Conservation (phyloP, 2,888 invertebrate species). For the Nemapogon koenigi region DNA sequence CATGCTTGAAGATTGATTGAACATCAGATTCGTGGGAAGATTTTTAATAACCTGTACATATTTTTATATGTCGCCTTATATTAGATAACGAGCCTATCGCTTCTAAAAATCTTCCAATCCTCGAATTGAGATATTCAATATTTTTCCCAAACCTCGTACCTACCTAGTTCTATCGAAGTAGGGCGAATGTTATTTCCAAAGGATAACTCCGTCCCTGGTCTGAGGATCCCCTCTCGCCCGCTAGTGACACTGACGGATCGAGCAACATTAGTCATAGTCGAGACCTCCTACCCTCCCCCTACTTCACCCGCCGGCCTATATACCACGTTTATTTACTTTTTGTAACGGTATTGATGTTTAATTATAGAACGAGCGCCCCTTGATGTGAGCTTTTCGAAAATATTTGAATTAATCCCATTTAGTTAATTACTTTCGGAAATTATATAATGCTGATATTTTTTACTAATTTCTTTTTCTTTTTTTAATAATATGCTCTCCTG, state of each 20-base stretch:
- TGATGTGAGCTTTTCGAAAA: conserved; percentile 30
- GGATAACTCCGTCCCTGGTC: conserved; percentile 54
- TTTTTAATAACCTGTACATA: too few species aligned
- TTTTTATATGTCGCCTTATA: not conserved
- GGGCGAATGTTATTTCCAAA: conserved; percentile 56
- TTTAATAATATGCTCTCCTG: too few species aligned
- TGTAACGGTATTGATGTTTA: conserved; percentile 65
- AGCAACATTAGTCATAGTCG: conserved; percentile 73
- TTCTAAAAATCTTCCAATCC: too few species aligned
- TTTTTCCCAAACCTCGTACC: conserved; percentile 1
- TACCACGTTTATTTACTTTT: conserved; percentile 58
- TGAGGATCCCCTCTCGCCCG: conserved; percentile 46
- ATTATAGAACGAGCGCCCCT: conserved; percentile 53
- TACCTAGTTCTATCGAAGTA: conserved; percentile 24
- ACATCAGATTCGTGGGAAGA: too few species aligned
- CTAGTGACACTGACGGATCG: conserved; percentile 74
- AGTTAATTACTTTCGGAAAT: too few species aligned
- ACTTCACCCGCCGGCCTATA: conserved; percentile 34
- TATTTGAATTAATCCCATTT: conserved; percentile 1
- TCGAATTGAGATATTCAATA: too few species aligned
- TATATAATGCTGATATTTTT: too few species aligned
- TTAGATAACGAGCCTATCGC: not conserved
- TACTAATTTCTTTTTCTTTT: too few species aligned
- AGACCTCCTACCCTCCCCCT: conserved; percentile 44
- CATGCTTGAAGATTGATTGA: too few species aligned